These are phyloP conservation scores for Mercenaria mercenaria DNA, from an alignment of 1,140 invertebrate genomes.

Conservation along the genomic window DNA sequence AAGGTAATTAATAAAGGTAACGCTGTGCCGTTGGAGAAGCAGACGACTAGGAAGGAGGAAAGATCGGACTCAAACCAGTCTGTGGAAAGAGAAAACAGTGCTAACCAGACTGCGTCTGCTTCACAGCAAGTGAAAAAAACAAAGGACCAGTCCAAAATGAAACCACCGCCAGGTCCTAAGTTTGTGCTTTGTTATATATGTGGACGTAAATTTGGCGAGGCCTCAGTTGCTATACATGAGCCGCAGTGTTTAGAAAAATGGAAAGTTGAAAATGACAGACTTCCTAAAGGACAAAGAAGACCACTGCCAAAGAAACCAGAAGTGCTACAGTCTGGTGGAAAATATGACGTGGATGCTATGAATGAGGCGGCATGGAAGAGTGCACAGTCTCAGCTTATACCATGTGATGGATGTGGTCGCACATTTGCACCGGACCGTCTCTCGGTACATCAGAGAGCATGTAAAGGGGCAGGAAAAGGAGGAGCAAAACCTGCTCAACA, in stretches of 20 bases:
- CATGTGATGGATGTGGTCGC: slow-evolving; percentile 90
- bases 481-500: slow-evolving; percentile 32
- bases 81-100: neutral
- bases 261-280: slow-evolving; percentile 90
- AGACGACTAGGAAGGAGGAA: slow-evolving; percentile 21
- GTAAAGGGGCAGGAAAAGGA: slow-evolving; percentile 81
- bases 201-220: slow-evolving; percentile 90
- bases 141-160: slow-evolving; percentile 63
- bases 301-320: slow-evolving; percentile 90
- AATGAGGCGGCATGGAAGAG: slow-evolving; percentile 85
- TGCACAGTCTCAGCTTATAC: slow-evolving; percentile 88
- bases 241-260: slow-evolving; percentile 92
- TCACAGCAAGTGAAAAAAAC: slow-evolving; percentile 25
- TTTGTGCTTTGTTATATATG: slow-evolving; percentile 91
- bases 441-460: slow-evolving; percentile 89
- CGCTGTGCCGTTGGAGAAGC: slow-evolving; percentile 57
- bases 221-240: slow-evolving; percentile 91
- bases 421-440: slow-evolving; percentile 91
- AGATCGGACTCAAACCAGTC: neutral
- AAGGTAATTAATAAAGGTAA: slow-evolving; percentile 67
- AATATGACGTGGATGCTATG: slow-evolving; percentile 81
- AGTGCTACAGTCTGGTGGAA: slow-evolving; percentile 74
- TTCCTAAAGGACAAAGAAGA: slow-evolving; percentile 88
- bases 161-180: slow-evolving; percentile 72
- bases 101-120: neutral